A percentile compares a stretch with the other conserved stretches of the same genome.
Conservation (phyloP, 1,140 invertebrate species). For the Drosophila tristis region DNA sequence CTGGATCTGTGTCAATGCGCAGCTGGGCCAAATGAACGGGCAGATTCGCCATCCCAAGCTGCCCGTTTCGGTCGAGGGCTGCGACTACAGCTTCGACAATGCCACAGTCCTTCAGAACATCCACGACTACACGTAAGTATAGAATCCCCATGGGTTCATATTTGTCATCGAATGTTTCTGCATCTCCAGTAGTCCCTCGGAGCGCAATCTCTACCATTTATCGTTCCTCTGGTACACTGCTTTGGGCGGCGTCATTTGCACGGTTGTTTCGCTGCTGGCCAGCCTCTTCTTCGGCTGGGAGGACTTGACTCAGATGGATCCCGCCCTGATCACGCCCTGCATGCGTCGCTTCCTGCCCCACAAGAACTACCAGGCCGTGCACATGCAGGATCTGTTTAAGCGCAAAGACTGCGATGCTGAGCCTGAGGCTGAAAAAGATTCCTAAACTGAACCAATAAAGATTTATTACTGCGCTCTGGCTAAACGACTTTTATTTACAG, state of each 20-base stretch:
- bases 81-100: conserved; percentile 84
- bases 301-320: conserved; percentile 64
- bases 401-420: conserved; percentile 21
- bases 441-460: conserved; percentile 15
- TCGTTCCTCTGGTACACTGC: conserved; percentile 75
- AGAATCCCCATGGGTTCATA: fast-evolving
- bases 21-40: conserved; percentile 88
- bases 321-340: conserved; percentile 64
- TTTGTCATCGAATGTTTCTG: neutral
- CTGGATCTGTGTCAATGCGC: conserved; percentile 85
- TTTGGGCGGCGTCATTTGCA: conserved; percentile 57
- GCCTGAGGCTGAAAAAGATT: neutral
- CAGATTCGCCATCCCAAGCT: conserved; percentile 87
- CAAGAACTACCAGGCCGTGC: conserved; percentile 50
- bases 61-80: conserved; percentile 87
- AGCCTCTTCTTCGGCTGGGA: conserved; percentile 58
- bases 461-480: neutral
- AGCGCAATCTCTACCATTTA: conserved; percentile 67
- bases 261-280: conserved; percentile 42
- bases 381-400: conserved; percentile 55
- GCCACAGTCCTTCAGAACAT: conserved; percentile 54
- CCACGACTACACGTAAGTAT: conserved; percentile 64
- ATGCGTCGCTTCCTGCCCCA: conserved; percentile 70
- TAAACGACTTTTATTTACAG: conserved; percentile 33
- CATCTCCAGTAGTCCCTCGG: conserved; percentile 54